phyloP scores from a whole-genome alignment of 2,113 vertebrate genomes.

The Phaethornis superciliosus region DNA sequence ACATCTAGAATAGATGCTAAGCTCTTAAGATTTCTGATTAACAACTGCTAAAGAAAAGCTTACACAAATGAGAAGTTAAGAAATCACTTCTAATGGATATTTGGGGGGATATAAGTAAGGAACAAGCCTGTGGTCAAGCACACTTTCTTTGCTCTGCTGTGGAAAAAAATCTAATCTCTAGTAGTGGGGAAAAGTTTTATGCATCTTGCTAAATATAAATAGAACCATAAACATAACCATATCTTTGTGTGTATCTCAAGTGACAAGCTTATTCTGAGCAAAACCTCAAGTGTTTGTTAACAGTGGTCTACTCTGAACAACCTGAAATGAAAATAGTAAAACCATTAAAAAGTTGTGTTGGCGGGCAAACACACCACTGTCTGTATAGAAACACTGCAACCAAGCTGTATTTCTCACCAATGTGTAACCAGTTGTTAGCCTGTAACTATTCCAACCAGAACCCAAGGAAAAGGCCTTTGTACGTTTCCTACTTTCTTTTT shows the following conservation, averaged over 20 bases:
- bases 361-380: background rate
- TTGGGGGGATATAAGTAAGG: background rate
- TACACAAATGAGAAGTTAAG: background rate
- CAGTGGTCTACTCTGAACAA: background rate
- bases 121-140: background rate
- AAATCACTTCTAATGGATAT: background rate
- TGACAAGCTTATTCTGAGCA: background rate
- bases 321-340: background rate
- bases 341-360: background rate
- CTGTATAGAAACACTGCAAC: background rate
- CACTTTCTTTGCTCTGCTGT: background rate
- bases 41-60: background rate
- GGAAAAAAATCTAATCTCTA: background rate
- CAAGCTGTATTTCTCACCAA: background rate
- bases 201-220: background rate
- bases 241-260: background rate
- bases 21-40: constrained; percentile 2
- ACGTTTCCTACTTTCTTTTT: constrained; percentile 6
- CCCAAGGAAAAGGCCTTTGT: background rate
- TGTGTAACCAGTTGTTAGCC: background rate
- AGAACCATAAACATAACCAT: background rate
- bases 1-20: background rate
- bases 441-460: background rate
- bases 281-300: background rate
- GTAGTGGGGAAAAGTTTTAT: background rate